A percentile compares a stretch with the other conserved stretches of the same genome.
Conservation (phyloP, 2,113 vertebrate species). For the Clarias magur region DNA sequence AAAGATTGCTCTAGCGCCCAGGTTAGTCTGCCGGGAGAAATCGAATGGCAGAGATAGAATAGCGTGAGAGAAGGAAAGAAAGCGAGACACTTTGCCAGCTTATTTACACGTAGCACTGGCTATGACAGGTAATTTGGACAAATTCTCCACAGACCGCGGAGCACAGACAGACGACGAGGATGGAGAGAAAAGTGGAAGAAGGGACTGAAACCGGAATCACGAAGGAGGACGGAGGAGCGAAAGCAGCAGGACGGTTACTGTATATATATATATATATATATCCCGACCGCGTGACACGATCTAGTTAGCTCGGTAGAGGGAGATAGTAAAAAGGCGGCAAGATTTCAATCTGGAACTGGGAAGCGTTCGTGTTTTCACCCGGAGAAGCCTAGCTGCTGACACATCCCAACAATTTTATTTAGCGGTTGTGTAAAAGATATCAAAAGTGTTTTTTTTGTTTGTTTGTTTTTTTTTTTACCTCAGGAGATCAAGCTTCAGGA, state of each 20-base stretch:
- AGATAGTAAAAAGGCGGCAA: slow-evolving; percentile 70
- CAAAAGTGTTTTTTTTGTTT: slow-evolving; percentile 61
- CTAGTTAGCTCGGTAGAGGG: slow-evolving; percentile 59
- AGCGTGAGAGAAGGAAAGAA: slow-evolving; percentile 49
- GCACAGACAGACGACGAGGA: slow-evolving; percentile 67
- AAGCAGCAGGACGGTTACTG: not conserved
- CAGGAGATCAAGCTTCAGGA: slow-evolving; percentile 62
- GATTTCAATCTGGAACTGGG: slow-evolving; percentile 70
- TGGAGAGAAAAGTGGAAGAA: slow-evolving; percentile 53
- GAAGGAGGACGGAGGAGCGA: not conserved
- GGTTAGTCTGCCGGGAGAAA: slow-evolving; percentile 32
- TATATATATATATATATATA: slow-evolving; percentile 54
- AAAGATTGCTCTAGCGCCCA: slow-evolving; percentile 51
- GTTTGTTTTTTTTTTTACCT: slow-evolving; percentile 58
- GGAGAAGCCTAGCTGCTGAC: slow-evolving; percentile 62
- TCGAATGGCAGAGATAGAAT: slow-evolving; percentile 33
- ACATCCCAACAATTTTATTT: slow-evolving; percentile 74
- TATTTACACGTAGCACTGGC: slow-evolving; percentile 76
- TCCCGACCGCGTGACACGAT: slow-evolving; percentile 66
- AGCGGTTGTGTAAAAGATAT: slow-evolving; percentile 66
- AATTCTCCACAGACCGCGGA: slow-evolving; percentile 75
- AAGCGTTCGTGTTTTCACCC: not conserved
- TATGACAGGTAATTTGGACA: slow-evolving; percentile 82
- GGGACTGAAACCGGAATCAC: not conserved
- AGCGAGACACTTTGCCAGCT: slow-evolving; percentile 68